phyloP scores from a whole-genome alignment of 2,113 vertebrate genomes.

The Catharus minimus region DNA sequence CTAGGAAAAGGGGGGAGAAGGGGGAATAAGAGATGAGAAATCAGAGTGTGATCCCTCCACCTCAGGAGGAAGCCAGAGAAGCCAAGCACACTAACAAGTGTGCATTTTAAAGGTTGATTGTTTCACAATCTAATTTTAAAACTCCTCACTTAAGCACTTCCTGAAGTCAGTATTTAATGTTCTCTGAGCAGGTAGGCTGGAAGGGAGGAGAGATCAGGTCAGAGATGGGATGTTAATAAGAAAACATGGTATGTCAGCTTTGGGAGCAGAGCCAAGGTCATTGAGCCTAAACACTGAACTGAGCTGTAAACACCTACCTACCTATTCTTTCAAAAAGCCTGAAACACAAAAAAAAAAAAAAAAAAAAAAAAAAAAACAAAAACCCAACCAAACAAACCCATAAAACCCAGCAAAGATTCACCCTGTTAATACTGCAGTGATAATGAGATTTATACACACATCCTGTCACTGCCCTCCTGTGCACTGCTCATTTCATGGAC shows the following conservation, averaged over 20 bases:
- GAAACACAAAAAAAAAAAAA: not conserved
- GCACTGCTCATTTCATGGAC: no score
- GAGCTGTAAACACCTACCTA: not conserved
- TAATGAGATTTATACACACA: not conserved
- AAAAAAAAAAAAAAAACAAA: no score
- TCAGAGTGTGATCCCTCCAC: not conserved
- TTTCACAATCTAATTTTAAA: constrained; percentile 20
- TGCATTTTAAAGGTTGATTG: not conserved
- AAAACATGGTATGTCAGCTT: not conserved
- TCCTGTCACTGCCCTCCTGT: not conserved
- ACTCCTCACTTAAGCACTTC: not conserved
- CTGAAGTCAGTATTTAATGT: not conserved
- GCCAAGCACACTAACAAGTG: not conserved
- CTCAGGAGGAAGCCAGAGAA: not conserved
- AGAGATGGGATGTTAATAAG: not conserved
- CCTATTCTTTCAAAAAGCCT: not conserved
- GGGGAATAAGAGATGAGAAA: not conserved
- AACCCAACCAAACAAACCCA: not conserved
- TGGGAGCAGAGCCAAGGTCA: not conserved
- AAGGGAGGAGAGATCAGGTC: not conserved
- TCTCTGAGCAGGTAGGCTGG: not conserved
- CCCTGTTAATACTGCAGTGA: not conserved
- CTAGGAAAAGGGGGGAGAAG: not conserved
- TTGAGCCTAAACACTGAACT: not conserved
- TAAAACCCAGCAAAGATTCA: not conserved